These are phyloP conservation scores for Lepeophtheirus nordmannii DNA, from an alignment of 2,888 invertebrate genomes.

Conservation along the genomic window DNA sequence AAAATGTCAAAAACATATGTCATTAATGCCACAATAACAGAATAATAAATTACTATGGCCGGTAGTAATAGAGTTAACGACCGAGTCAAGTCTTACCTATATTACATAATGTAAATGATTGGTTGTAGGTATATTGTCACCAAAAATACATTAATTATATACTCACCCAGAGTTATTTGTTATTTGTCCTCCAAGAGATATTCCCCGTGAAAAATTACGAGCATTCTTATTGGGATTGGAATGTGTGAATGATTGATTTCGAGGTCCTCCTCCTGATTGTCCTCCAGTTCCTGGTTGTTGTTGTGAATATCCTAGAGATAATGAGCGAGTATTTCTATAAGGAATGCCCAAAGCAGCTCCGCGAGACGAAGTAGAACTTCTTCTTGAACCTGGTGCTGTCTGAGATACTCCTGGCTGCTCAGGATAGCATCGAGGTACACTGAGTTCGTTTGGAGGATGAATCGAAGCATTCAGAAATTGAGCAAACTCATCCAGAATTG, in stretches of 20 bases:
- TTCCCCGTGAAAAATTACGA: neutral
- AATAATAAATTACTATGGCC: too few species aligned
- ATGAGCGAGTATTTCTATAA: conserved; percentile 13
- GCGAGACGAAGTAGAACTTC: conserved; percentile 4
- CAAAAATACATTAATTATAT: neutral
- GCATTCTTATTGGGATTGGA: neutral
- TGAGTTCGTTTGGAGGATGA: conserved; percentile 24
- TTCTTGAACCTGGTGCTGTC: conserved; percentile 8
- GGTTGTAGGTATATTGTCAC: too few species aligned
- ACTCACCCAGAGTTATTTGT: neutral
- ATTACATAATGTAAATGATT: too few species aligned
- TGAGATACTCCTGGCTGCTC: neutral
- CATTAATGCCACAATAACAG: too few species aligned
- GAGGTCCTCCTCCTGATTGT: neutral
- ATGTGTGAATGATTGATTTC: too few species aligned
- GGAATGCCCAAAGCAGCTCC: neutral
- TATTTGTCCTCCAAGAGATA: neutral
- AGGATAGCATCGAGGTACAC: conserved; percentile 23
- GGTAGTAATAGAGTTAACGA: too few species aligned
- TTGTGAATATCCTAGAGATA: conserved; percentile 15
- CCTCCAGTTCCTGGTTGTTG: neutral
- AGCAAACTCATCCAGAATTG: conserved; percentile 23
- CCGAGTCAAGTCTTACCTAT: too few species aligned
- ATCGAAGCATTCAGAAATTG: conserved; percentile 23
- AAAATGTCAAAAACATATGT: too few species aligned